Conservation (phyloP, 2,888 invertebrate genomes). For the Automeris io region DNA sequence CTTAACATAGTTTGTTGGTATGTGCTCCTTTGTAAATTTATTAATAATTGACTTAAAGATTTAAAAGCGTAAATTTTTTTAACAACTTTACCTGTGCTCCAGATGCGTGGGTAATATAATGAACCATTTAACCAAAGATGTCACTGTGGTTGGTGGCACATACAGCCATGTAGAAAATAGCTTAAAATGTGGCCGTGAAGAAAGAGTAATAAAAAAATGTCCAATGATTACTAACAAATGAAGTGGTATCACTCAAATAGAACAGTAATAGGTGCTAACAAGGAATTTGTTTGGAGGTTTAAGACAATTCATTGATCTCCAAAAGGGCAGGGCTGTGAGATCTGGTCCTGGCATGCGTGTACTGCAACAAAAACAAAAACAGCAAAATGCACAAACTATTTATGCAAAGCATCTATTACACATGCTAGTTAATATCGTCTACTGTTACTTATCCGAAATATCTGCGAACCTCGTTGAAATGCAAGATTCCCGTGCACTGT, state of each 20-base stretch:
- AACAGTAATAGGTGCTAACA: slow-evolving; percentile 8
- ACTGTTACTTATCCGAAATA: no score
- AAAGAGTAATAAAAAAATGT: not conserved
- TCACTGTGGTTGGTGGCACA: slow-evolving; percentile 5
- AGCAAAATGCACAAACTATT: slow-evolving; percentile 67
- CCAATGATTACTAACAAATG: not conserved
- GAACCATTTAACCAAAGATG: slow-evolving; percentile 16
- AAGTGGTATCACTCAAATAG: slow-evolving; percentile 1
- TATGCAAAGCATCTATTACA: slow-evolving; percentile 42
- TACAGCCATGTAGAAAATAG: not conserved
- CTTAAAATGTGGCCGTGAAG: not conserved
- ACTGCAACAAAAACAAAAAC: slow-evolving; percentile 72
- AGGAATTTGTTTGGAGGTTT: slow-evolving; percentile 18
- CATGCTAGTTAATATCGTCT: slow-evolving; percentile 36
- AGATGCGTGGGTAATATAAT: slow-evolving; percentile 36
- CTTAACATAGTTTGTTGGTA: slow-evolving; percentile 20
- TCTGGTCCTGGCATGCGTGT: slow-evolving; percentile 54
- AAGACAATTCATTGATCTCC: slow-evolving; percentile 49
- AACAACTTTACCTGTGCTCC: slow-evolving; percentile 60
- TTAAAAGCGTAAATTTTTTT: slow-evolving; percentile 23
- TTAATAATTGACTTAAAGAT: slow-evolving; percentile 23
- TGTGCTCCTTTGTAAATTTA: slow-evolving; percentile 28
- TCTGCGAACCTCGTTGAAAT: no score
- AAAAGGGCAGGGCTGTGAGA: slow-evolving; percentile 51
- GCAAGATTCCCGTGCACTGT: no score